Evolutionary conservation across 2,888 invertebrate species (phyloP).

Genomic region (Dimorphilus gyrociliatus): DNA sequence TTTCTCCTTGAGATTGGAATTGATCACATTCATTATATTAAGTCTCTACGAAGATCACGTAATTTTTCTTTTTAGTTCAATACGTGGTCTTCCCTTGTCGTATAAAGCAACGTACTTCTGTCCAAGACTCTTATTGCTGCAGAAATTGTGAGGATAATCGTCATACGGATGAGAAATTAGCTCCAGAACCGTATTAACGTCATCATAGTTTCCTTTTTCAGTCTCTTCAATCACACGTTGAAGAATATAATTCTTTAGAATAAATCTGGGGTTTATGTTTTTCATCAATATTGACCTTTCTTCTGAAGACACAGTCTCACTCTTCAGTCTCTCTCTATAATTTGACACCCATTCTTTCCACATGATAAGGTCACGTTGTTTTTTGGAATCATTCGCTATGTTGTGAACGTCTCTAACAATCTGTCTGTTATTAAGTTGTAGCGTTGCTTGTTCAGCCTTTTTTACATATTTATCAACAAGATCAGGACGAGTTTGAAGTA

Average conservation of each 20-base stretch:
- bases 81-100: no score
- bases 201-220: neutral
- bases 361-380: no score
- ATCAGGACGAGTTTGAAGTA: constrained; percentile 2
- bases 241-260: constrained; percentile 1
- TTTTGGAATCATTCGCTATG: no score
- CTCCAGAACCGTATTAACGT: neutral
- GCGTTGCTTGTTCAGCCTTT: neutral
- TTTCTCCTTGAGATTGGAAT: no score
- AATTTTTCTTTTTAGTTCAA: no score
- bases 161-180: neutral
- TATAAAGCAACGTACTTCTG: no score
- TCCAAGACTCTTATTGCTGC: no score
- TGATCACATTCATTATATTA: no score
- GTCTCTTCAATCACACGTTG: constrained; percentile 1
- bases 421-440: neutral
- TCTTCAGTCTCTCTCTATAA: no score
- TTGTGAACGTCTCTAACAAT: neutral
- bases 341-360: no score
- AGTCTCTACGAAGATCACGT: no score
- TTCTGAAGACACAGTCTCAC: neutral
- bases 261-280: neutral
- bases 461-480: neutral
- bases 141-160: no score
- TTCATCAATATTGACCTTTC: neutral